A percentile compares a stretch with the other conserved stretches of the same genome.
phyloP scores from a whole-genome alignment of 1,140 invertebrate genomes.

The Drosophila watanabei region DNA sequence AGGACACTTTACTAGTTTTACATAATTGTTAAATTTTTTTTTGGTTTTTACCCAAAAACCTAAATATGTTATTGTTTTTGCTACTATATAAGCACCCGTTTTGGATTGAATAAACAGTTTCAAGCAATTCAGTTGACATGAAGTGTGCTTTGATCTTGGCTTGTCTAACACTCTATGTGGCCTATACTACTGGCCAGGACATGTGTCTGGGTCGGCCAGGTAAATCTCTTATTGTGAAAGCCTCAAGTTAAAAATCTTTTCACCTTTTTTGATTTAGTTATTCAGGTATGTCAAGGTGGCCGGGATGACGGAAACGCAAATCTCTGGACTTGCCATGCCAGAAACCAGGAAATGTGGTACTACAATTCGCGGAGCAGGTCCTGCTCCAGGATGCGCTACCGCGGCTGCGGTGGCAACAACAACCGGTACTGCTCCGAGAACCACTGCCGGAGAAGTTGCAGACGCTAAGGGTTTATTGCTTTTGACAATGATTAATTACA shows the following conservation, averaged over 20 bases:
- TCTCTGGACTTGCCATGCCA: neutral
- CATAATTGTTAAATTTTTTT: neutral
- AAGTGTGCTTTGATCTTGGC: slow-evolving; percentile 20
- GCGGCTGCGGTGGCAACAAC: slow-evolving; percentile 20
- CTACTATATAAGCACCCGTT: slow-evolving; percentile 18
- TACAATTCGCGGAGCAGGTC: neutral
- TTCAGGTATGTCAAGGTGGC: slow-evolving; percentile 16
- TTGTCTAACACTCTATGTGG: slow-evolving; percentile 13
- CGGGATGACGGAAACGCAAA: slow-evolving; percentile 24
- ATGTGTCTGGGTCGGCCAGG: neutral
- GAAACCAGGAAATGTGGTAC: slow-evolving; percentile 10
- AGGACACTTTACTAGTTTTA: neutral
- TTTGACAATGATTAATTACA: neutral
- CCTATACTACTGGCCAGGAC: neutral
- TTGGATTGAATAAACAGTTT: neutral
- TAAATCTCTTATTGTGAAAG: neutral
- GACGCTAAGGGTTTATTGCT: neutral
- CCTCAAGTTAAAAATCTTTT: neutral
- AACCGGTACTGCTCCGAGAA: slow-evolving; percentile 11
- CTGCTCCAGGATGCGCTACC: slow-evolving; percentile 20
- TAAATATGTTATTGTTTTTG: neutral
- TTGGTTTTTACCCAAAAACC: neutral
- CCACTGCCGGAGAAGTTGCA: slow-evolving; percentile 1
- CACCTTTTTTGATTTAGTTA: neutral
- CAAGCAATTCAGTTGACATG: neutral